Evolutionary conservation across 2,113 vertebrate genomes (phyloP).

Genomic region (Tragulus kanchil): DNA sequence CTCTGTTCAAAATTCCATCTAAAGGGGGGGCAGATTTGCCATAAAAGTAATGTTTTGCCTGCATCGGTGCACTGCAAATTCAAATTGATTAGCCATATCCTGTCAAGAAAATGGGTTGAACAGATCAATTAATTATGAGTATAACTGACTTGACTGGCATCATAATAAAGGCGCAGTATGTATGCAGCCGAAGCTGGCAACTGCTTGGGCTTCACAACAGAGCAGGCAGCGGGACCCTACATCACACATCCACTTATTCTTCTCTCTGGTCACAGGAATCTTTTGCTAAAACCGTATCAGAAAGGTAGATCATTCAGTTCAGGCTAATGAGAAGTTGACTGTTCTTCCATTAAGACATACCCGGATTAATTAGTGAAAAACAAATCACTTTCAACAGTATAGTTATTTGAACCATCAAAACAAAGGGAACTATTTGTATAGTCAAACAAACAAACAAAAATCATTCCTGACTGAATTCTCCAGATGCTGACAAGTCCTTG

Average conservation of each 20-base stretch:
- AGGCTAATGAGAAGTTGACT: not conserved
- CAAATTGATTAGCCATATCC: not conserved
- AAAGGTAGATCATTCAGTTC: not conserved
- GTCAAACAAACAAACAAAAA: not conserved
- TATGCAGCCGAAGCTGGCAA: not conserved
- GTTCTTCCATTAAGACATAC: not conserved
- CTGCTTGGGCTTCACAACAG: not conserved
- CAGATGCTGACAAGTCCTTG: not conserved
- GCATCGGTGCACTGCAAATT: not conserved
- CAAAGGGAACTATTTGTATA: not conserved
- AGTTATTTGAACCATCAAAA: not conserved
- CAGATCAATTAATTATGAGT: not conserved
- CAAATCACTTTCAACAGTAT: not conserved
- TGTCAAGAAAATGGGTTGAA: not conserved
- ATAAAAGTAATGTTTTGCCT: not conserved
- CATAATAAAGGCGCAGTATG: not conserved
- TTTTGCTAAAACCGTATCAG: not conserved
- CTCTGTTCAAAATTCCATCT: too few species aligned
- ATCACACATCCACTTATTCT: not conserved
- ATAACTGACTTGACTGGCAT: not conserved
- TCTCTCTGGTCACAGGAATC: not conserved
- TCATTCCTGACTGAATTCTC: not conserved
- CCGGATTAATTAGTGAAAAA: not conserved
- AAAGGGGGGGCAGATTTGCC: too few species aligned
- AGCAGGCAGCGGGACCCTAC: not conserved